Evolutionary conservation across 2,113 vertebrate genomes (phyloP).

Genomic region (Protobothrops flavoviridis): DNA sequence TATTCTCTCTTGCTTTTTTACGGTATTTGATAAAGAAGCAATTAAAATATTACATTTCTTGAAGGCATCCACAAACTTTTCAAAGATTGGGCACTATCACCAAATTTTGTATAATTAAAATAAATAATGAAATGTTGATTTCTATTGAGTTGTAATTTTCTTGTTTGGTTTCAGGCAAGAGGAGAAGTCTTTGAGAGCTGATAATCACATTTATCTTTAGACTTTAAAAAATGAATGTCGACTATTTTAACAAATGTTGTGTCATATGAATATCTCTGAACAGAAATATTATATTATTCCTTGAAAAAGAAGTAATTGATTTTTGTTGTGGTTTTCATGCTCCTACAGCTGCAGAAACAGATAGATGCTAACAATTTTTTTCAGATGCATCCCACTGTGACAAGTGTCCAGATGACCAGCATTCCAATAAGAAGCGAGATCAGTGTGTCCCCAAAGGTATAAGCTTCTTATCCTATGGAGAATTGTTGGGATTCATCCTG

Average conservation of each 20-base stretch:
- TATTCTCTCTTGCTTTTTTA: neutral
- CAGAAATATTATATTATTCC: neutral
- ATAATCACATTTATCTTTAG: neutral
- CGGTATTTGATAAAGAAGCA: neutral
- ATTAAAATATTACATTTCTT: neutral
- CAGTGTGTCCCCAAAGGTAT: neutral
- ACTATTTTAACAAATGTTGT: too few relatives aligned
- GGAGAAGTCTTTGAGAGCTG: neutral
- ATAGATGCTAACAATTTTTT: neutral
- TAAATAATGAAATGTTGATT: neutral
- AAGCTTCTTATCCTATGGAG: neutral
- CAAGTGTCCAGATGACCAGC: neutral
- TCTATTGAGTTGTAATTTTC: neutral
- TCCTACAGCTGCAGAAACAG: neutral
- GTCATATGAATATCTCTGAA: too few relatives aligned
- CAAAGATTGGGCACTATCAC: neutral
- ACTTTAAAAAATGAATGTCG: too few relatives aligned
- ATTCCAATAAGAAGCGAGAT: neutral
- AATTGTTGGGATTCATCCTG: neutral
- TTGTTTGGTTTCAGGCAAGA: too few relatives aligned
- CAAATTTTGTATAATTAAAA: neutral
- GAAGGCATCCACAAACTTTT: neutral
- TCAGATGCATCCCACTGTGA: neutral
- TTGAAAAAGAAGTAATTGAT: neutral
- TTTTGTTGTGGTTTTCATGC: neutral